Base-by-base conservation (phyloP, 2,113 vertebrate genomes). In the Macroglossus sobrinus region DNA sequence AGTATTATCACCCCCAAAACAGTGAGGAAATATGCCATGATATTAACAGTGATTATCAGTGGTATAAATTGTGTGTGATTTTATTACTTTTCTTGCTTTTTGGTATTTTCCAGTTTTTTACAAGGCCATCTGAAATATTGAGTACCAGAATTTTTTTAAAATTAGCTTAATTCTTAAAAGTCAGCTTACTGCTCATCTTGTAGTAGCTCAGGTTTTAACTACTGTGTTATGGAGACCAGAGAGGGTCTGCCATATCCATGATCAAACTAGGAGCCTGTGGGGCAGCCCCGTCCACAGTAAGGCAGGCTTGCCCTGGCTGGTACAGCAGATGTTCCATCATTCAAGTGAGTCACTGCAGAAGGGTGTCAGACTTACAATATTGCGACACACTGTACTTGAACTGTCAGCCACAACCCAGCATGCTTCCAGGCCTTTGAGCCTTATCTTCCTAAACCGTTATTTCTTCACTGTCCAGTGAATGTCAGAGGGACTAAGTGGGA, bases 371-470 rank as follows among this genome's bases (percentile, higher is more conserved):
- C 93, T 94, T 85, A 79, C 66, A 63, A 74, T 72, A n/a, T 55
- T 96, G 86, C 96, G 81, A 30, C 88, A 76, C 71, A 76, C 92
- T 84, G 84, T 89, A 84, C 93, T 96, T 89, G 96, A 89, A 95
- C 97, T 79, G 3, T 91, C 94, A 78, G 94, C 91, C 35, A 40
- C 91, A 93, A 45, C 30, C 93, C 63, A 69, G 38, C 47, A 18
- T 26, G 76, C 78, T 94, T 95, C 97, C 97, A 95, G 72, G 71
- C 75, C 75, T 92, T 90, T 84, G 89, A 85, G 66, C 89, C 74
- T 96, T 96, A 91, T 95, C 97, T 97, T 93, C 96, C 95, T 95
- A 68, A 81, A 63, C 91, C 7, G 5, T 94, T 96, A 63, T 57
- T 91, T 95, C 95, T 92, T 68, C 66, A 86, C 78, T 89, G 43